Conservation (phyloP, 2,888 invertebrate species). For the Subacronicta megacephala region DNA sequence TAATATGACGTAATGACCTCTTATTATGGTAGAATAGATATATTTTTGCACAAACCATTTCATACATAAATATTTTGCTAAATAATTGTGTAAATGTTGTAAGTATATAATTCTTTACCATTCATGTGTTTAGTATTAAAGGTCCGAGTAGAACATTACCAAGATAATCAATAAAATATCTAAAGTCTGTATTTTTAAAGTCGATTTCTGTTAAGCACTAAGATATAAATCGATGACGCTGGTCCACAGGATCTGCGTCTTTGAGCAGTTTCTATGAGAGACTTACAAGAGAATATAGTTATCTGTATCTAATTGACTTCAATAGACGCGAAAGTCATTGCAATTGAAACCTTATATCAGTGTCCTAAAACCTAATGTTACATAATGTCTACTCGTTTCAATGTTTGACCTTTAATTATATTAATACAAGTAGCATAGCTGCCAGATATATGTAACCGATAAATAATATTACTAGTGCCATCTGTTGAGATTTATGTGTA, state of each 20-base stretch:
- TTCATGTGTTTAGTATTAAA: not conserved
- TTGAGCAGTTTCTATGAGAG: no score
- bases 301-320: no score
- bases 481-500: constrained; percentile 8
- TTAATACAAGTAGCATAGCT: not conserved
- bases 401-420: no score
- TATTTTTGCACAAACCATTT: constrained; percentile 46
- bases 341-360: not conserved
- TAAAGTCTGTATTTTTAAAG: not conserved
- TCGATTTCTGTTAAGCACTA: not conserved
- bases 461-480: constrained; percentile 10
- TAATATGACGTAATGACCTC: constrained; percentile 15
- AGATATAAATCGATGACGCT: not conserved
- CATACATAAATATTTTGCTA: constrained; percentile 2
- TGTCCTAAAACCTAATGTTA: not conserved
- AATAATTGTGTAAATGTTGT: constrained; percentile 3
- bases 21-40: constrained; percentile 4
- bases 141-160: not conserved
- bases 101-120: no score
- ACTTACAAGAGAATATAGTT: no score
- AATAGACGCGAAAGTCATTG: not conserved
- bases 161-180: not conserved
- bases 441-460: not conserved
- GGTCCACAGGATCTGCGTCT: no score
- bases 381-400: not conserved